A percentile compares a stretch with the other conserved stretches of the same genome.
phyloP scores from a whole-genome alignment of 1,140 invertebrate genomes.

The Pogonomyrmex californicus region DNA sequence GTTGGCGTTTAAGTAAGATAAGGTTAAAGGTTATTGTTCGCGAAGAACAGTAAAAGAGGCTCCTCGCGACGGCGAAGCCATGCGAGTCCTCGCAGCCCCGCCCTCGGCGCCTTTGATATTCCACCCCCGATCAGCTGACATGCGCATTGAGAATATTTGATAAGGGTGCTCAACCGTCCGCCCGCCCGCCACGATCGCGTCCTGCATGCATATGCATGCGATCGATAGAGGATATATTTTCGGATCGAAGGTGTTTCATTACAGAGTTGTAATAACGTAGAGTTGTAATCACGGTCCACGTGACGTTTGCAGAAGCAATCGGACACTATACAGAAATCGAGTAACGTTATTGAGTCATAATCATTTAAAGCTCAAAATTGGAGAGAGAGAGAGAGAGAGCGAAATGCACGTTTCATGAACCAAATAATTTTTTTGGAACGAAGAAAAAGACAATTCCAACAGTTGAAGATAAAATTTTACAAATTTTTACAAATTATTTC shows the following conservation, averaged over 20 bases:
- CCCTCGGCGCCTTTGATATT: conserved; percentile 67
- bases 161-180: conserved; percentile 69
- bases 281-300: neutral
- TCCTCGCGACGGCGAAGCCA: conserved; percentile 66
- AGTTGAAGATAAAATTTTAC: too few relatives aligned
- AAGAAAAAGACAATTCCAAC: neutral
- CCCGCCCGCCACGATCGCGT: conserved; percentile 20
- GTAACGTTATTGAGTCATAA: neutral
- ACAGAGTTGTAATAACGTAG: conserved; percentile 13
- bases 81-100: conserved; percentile 67
- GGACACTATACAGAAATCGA: neutral
- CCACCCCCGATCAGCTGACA: conserved; percentile 71
- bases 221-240: conserved; percentile 49
- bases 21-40: conserved; percentile 78
- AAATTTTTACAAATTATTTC: neutral
- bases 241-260: conserved; percentile 51
- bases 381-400: neutral
- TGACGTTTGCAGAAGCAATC: neutral
- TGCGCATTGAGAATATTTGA: conserved; percentile 66
- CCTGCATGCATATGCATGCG: conserved; percentile 54
- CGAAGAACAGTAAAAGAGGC: conserved; percentile 66
- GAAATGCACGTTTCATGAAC: neutral
- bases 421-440: conserved; percentile 18
- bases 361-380: neutral
- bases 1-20: conserved; percentile 74